These are phyloP conservation scores for Pseudomyrmex gracilis DNA, from an alignment of 1,140 invertebrate genomes.

Conservation along the genomic window DNA sequence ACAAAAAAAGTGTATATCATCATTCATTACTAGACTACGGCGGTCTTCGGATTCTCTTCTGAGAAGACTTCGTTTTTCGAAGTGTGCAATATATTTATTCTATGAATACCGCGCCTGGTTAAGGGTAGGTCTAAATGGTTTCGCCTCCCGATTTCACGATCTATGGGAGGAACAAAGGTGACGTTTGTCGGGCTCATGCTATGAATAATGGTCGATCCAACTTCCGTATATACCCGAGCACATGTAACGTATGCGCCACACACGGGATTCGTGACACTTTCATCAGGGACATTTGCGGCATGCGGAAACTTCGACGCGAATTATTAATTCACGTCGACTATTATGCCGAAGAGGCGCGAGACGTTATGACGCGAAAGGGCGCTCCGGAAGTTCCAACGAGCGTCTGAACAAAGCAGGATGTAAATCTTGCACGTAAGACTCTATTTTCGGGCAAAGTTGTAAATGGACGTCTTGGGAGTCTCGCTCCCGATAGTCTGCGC, in stretches of 20 bases:
- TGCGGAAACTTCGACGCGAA: conserved; percentile 63
- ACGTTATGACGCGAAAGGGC: conserved; percentile 44
- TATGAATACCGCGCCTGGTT: not conserved
- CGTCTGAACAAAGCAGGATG: conserved; percentile 68
- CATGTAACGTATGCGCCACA: not conserved
- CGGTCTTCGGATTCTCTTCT: not conserved
- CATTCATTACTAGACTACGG: not conserved
- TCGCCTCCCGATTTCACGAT: not conserved
- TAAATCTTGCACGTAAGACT: conserved; percentile 74
- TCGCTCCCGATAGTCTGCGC: conserved; percentile 59
- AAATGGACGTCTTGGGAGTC: conserved; percentile 72
- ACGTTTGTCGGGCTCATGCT: conserved; percentile 10
- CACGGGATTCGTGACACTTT: conserved; percentile 31
- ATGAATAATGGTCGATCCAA: conserved; percentile 64
- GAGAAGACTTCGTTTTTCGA: not conserved
- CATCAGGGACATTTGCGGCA: conserved; percentile 18
- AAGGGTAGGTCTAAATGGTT: not conserved
- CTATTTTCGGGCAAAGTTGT: conserved; percentile 71
- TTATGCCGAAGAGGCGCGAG: conserved; percentile 63
- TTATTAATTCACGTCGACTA: conserved; percentile 67
- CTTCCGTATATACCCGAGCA: conserved; percentile 13
- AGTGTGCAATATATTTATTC: conserved; percentile 22
- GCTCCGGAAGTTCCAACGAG: conserved; percentile 62
- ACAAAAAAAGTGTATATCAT: not conserved
- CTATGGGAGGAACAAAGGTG: conserved; percentile 34